These are phyloP conservation scores for Hypanus sabinus DNA, from an alignment of 2,113 vertebrate genomes.

Conservation along the genomic window DNA sequence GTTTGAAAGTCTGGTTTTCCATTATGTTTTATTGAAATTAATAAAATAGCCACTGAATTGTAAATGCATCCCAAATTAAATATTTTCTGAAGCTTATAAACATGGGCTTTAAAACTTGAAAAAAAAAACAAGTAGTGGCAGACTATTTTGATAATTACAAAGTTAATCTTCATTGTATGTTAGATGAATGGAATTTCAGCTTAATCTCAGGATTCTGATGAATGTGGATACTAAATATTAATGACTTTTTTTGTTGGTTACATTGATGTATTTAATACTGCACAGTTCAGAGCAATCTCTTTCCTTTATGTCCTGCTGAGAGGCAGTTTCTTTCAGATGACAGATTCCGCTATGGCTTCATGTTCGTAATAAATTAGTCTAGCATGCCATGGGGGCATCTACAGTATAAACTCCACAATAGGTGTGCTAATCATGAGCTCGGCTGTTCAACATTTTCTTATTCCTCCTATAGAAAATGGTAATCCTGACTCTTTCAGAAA, in stretches of 20 bases:
- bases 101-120: background rate
- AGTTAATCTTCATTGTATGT: background rate
- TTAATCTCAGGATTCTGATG: too few relatives aligned
- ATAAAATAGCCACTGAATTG: background rate
- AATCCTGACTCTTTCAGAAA: background rate
- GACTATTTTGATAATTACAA: background rate
- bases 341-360: background rate
- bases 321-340: background rate
- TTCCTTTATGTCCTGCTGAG: background rate
- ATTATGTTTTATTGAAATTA: constrained; percentile 14
- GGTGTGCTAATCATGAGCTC: background rate
- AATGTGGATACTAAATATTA: constrained; percentile 3
- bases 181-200: background rate
- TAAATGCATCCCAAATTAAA: background rate
- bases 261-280: background rate
- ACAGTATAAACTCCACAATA: background rate
- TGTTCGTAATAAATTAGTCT: background rate
- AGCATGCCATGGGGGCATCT: background rate
- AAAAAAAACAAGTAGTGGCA: background rate
- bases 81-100: background rate
- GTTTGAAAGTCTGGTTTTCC: background rate
- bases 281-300: background rate
- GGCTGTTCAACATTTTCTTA: background rate
- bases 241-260: background rate
- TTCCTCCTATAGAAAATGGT: background rate